Evolutionary conservation across 1,140 invertebrate genomes (phyloP), one percentile per base, ranked within the genome.

Genomic region (Drosophila jambulina): DNA sequence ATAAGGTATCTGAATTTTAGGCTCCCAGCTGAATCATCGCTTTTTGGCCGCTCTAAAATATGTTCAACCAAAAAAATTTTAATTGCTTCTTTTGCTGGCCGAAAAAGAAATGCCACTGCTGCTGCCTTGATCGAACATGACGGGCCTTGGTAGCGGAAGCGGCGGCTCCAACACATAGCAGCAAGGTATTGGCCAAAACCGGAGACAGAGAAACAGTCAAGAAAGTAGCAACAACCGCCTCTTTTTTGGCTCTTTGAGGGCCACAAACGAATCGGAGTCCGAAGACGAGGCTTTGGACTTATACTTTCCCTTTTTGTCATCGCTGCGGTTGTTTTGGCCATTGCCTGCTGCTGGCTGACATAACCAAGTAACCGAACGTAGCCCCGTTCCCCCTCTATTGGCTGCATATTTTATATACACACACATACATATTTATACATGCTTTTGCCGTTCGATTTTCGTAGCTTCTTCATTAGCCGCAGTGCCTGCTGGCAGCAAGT

Each of bases 221-320:
- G 74, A 85, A 85, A 84, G 82, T 81, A 65, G 56, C 25, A 48
- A 48, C 43, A 42, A 46, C 49, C 49, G 61, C 57, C 56, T 70
- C 71, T 75, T 68, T 74, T 58, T 57, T 29, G 69, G 34, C 54
- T 57, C 76, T 51, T 51, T 56, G 76, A 79, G 76, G 76, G 76
- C 76, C 69, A 46, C 59, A 49, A 60, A 63, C 63, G 58, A 62
- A 60, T 57, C 54, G 54, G 34, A 40, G 54, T 53, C 53, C 64
- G 61, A 82, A 82, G 79, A 70, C 80, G 83, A 76, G 60, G 78
- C 77, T 84, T 84, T 87, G 80, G 68, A 84, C 84, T 87, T 87
- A 87, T 87, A 87, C 84, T 87, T 87, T 87, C 84, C 85, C 85
- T 87, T 87, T 87, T 88, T 80, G 80, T 78, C 72, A 78, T 84